Evolutionary conservation across 2,113 vertebrate species (phyloP), one percentile per base, ranked within the genome.

Genomic region (Misgurnus mizolepis): DNA sequence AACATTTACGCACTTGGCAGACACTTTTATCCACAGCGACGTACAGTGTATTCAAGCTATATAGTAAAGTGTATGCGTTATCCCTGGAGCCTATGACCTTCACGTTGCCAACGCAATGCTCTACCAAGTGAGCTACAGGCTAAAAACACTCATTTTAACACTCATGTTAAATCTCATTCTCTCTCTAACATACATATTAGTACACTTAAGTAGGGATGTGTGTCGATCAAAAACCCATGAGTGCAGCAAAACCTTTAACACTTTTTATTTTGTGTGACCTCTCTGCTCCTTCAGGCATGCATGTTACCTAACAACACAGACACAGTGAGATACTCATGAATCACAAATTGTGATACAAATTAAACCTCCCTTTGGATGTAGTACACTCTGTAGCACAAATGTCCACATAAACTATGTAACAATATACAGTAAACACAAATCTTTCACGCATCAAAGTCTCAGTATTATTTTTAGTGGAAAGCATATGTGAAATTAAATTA

Each of bases 181-280:
- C 12, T 80, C 70, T 39, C 39, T 40, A 34, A 50, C 55, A n/a
- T 40, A n/a, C 58, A 67, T 67, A 79, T 6, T 34, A 27, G 73
- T 14, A 74, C 65, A 64, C 41, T 83, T 75, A 45, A 78, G 10
- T 6, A 4, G 34, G 43, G 65, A 68, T 85, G 69, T 81, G 66
- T 27, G 9, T 66, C 62, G 65, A 62, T 83, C 74, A 78, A 47
- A 67, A 9, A 14, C 47, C 27, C 8, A 17, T 53, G 47, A 41
- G 7, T 18, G 56, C 4, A 17, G n/a, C 10, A 8, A 4, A 56
- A 61, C 14, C 27, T 34, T n/a, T 58, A 22, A 55, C 18, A 56
- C 39, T 27, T 7, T 18, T 11, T 65, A 27, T 49, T 34, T 61
- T 68, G 43, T 67, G 12, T 68, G 11, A n/a, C 49, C 66, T 58